phyloP scores from a whole-genome alignment of 1,140 invertebrate species.

The Oryctes rhinoceros region DNA sequence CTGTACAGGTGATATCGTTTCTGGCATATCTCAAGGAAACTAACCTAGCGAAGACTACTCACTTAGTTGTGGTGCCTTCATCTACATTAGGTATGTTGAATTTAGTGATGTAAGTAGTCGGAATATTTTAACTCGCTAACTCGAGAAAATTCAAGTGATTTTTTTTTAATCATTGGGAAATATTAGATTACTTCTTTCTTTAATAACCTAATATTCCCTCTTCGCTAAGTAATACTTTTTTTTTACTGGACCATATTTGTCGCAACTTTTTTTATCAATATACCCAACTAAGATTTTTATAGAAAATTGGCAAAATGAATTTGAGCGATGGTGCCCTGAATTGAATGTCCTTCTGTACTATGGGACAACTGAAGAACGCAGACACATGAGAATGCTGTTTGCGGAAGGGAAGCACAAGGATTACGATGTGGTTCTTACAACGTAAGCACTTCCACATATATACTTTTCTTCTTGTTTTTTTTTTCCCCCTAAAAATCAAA shows the following conservation, averaged over 20 bases:
- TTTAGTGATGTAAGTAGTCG: neutral
- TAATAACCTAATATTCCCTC: neutral
- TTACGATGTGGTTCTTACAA: conserved; percentile 88
- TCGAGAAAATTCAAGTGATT: too few species aligned
- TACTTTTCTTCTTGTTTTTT: neutral
- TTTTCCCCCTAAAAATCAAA: neutral
- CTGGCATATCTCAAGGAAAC: conserved; percentile 86
- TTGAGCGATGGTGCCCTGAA: conserved; percentile 84
- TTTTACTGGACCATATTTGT: neutral
- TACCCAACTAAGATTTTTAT: conserved; percentile 47
- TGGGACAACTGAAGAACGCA: conserved; percentile 85
- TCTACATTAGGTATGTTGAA: conserved; percentile 80
- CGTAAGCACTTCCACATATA: conserved; percentile 64
- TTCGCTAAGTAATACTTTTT: neutral
- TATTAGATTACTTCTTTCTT: neutral
- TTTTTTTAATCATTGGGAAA: too few species aligned
- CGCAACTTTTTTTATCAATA: conserved; percentile 1
- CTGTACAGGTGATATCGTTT: conserved; percentile 90
- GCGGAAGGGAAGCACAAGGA: conserved; percentile 77
- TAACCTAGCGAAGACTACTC: conserved; percentile 73
- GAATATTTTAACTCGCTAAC: neutral
- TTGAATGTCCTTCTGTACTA: conserved; percentile 87
- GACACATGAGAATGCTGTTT: conserved; percentile 78
- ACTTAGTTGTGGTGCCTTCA: conserved; percentile 91
- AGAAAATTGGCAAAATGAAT: conserved; percentile 91